Percentiles rank a stretch among this genome's conserved stretches.
phyloP scores from a whole-genome alignment of 2,113 vertebrate genomes.

The Formicarius rufipectus region DNA sequence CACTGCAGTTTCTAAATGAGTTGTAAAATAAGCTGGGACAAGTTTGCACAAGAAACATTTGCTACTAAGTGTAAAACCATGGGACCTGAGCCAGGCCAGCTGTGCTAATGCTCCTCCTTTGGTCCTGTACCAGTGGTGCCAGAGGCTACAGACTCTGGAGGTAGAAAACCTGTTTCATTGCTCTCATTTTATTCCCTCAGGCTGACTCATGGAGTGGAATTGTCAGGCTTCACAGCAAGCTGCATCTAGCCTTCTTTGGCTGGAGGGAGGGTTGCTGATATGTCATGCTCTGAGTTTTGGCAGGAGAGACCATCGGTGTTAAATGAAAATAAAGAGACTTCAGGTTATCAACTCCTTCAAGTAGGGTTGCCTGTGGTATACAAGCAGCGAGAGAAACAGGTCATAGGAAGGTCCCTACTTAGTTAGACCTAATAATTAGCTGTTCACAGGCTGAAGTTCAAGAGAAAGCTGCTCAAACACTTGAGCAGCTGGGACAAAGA shows the following conservation, averaged over 20 bases:
- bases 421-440: background rate
- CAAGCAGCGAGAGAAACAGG: accelerated
- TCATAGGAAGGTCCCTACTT: background rate
- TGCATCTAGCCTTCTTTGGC: background rate
- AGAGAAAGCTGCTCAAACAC: background rate
- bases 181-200: background rate
- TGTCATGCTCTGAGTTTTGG: background rate
- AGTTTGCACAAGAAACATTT: background rate
- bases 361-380: background rate
- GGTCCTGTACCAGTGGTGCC: background rate
- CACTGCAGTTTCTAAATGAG: conserved; percentile 9
- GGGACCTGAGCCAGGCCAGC: conserved; percentile 30
- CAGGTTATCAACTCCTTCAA: background rate
- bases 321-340: background rate
- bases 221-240: conserved; percentile 14
- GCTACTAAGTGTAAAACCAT: background rate
- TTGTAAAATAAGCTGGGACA: conserved; percentile 29
- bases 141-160: background rate
- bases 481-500: background rate
- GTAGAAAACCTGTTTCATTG: background rate
- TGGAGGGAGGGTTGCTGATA: background rate
- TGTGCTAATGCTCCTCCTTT: background rate
- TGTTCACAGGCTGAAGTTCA: background rate
- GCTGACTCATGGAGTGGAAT: background rate
- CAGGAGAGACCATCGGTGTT: background rate